Conservation (phyloP, 1,140 invertebrate species). For the Euura lappo region DNA sequence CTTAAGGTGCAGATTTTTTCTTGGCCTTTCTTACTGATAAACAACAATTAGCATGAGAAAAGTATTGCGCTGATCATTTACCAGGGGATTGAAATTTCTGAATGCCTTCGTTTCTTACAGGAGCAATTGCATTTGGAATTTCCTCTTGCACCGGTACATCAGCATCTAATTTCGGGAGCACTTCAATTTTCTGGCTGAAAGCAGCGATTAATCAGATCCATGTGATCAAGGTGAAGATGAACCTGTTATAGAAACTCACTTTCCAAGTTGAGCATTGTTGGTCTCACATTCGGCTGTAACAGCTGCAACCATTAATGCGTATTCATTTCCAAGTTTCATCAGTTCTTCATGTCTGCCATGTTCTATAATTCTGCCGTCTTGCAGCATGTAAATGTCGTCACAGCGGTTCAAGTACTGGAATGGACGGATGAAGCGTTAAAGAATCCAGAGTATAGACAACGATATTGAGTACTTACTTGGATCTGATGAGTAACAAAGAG, state of each 20-base stretch:
- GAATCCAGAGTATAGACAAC: background rate
- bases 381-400: slow-evolving; percentile 66
- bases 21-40: too few species aligned
- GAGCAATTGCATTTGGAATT: too few species aligned
- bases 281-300: slow-evolving; percentile 24
- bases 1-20: too few species aligned
- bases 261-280: slow-evolving; percentile 18
- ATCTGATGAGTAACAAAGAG: slow-evolving; percentile 71
- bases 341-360: slow-evolving; percentile 73
- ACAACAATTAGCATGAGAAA: too few species aligned
- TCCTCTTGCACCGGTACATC: too few species aligned
- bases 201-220: background rate
- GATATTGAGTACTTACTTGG: slow-evolving; percentile 50
- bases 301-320: slow-evolving; percentile 44
- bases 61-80: too few species aligned
- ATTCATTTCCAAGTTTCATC: slow-evolving; percentile 43
- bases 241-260: slow-evolving; percentile 15
- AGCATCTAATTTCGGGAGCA: too few species aligned
- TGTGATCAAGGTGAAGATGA: slow-evolving; percentile 8
- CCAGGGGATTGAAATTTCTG: too few species aligned
- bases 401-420: slow-evolving; percentile 64
- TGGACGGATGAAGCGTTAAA: slow-evolving; percentile 14
- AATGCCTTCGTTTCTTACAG: too few species aligned
- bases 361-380: slow-evolving; percentile 70
- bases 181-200: too few species aligned